Base-by-base conservation (phyloP, 1,140 invertebrate genomes). In the Linepithema humile region DNA sequence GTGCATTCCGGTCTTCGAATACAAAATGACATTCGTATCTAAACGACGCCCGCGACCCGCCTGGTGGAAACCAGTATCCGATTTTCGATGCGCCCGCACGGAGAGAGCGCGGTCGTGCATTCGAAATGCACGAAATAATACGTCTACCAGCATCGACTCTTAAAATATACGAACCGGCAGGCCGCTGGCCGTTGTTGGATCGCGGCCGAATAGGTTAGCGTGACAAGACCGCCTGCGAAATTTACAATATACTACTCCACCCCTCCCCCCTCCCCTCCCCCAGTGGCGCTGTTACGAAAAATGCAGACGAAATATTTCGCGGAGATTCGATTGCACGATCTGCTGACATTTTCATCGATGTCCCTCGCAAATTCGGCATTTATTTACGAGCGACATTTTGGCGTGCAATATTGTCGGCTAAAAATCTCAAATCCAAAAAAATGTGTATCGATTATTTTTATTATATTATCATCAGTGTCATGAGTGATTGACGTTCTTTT, bases 1-100 rank as follows among this genome's bases (percentile, higher is more conserved):
- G 86, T 82, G 83, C 86, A 88, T 88, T 88, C 86, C 85, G 64
- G 48, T 32, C 26, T 29, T n/a, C 83, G 87, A 67, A 85, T 75
- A 85, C 86, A 72, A 86, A 87, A 88, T 88, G 70, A 85, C 70
- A 53, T 73, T 72, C 75, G 72, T 88, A 88, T 88, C 87, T 88
- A 88, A 88, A 88, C 77, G 70, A 67, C 75, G 77, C 35, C 38
- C 45, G 78, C 55, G 57, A 48, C 40, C 32, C 64, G 55, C 55
- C 55, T 9, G 15, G 73, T 75, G 73, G 69, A 74, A 75, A 84
- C 82, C 85, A 73, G 82, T 88, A 88, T 87, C 82, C 86, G 86
- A 86, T 86, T 84, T 87, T 87, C 82, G 73, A 88, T 88, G 69
- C 70, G 48, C 74, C 80, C 82, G 83, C 70, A 80, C 82, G 32